Percentiles rank a stretch among this genome's conserved stretches.
Evolutionary conservation across 2,797 vertebrate species (phyloP).

Genomic region (Sebastes flavidus): DNA sequence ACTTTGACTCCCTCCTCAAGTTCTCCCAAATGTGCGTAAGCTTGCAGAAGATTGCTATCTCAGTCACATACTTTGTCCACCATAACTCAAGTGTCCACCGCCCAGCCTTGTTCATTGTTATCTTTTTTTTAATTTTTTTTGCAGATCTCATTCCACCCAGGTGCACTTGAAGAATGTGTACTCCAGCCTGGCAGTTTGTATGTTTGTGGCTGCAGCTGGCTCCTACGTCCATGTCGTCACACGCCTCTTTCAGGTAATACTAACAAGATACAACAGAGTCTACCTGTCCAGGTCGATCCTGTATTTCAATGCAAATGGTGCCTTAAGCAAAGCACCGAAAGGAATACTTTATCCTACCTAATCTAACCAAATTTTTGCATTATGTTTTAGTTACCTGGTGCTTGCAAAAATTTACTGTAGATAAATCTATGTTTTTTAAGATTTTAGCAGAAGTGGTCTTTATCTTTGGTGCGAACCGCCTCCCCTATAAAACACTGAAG

Average conservation of each 20-base stretch:
- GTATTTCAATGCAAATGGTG: background rate
- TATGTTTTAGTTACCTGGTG: background rate
- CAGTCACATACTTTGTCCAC: background rate
- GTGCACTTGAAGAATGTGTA: constrained; percentile 97
- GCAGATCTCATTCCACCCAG: constrained; percentile 91
- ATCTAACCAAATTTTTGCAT: background rate
- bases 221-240: constrained; percentile 92
- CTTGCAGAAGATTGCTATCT: background rate
- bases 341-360: background rate
- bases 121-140: background rate
- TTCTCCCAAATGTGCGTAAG: constrained; percentile 80
- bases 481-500: background rate
- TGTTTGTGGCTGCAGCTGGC: constrained; percentile 90
- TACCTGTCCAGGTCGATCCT: background rate
- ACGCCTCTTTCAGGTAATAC: constrained; percentile 89
- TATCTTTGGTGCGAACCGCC: background rate
- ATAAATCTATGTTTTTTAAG: background rate
- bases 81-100: background rate
- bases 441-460: background rate
- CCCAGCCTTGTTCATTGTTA: background rate
- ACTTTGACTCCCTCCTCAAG: constrained; percentile 78
- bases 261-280: background rate
- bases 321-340: background rate
- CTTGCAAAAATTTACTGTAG: background rate
- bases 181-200: constrained; percentile 91